Base-by-base conservation (phyloP, 2,888 invertebrate genomes). In the Sericinus montela region DNA sequence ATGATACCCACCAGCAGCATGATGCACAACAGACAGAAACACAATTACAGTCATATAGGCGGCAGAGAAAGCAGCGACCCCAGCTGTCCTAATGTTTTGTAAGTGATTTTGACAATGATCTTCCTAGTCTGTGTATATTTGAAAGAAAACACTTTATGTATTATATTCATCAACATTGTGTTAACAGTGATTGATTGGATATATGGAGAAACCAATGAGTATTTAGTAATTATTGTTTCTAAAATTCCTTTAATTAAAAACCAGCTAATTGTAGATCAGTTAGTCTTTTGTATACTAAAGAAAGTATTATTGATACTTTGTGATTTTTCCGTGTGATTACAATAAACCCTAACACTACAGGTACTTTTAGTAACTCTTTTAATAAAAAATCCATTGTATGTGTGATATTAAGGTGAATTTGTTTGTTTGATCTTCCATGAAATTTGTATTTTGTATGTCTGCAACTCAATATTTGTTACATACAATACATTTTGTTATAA, bases 1-100 rank as follows among this genome's bases (percentile, higher is more conserved):
- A 36, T 58, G 64, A 52, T 39, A 36, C 30, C 9, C 52, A 23
- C 6, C 51, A 41, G 4, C 34, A 37, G 9, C 44, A 55, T 39
- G 53, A 58, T 42, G 50, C 51, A 3, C 60, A 58, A 19, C 55
- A 57, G 19, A 53, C 57, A 42, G 66, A 64, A 28, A 51, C 57
- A 34, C 64, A 59, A 6, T 37, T 59, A 13, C 60, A 60, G 42
- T 45, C 61, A 23, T 62, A 62, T 16, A 53, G 62, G 43, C 54
- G 62, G 45, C 59, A 62, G 32, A 52, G 64, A 48, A 60, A 65
- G 46, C 60, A 60, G 45, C 56, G 59, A 37, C 53, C 57, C 44
- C 57, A 59, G 51, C 32, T 53, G 46, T 51, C 60, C 40, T 58
- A 59, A 54, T 42, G 45, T 39, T 11, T 42, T 50, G 36, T 44